phyloP scores from a whole-genome alignment of 1,140 invertebrate genomes.

The Drosophila gunungcola region DNA sequence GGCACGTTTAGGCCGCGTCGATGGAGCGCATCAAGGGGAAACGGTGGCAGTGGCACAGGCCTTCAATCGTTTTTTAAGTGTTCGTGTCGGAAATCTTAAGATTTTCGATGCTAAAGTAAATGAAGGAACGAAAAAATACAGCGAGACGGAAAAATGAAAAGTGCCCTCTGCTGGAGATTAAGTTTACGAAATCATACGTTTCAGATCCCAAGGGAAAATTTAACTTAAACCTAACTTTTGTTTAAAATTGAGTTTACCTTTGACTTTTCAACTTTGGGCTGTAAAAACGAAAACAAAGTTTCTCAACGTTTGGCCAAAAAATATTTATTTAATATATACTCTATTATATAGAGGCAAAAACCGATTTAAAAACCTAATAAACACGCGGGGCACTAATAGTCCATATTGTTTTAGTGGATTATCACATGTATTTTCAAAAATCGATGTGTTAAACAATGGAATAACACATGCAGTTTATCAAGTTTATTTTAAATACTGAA shows the following conservation, averaged over 20 bases:
- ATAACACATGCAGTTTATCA: not conserved
- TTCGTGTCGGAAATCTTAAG: slow-evolving; percentile 50
- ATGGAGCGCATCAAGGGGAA: slow-evolving; percentile 38
- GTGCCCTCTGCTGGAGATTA: slow-evolving; percentile 20
- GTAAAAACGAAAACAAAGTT: not conserved
- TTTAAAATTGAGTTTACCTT: too few relatives aligned
- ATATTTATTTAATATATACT: not conserved
- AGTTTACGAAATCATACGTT: slow-evolving; percentile 25
- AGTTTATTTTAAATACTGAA: not conserved
- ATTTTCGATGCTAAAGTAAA: slow-evolving; percentile 9
- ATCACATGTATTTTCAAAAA: not conserved
- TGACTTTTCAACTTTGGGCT: slow-evolving; percentile 1
- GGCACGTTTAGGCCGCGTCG: slow-evolving; percentile 64
- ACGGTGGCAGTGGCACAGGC: not conserved
- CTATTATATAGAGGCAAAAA: not conserved
- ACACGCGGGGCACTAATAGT: not conserved
- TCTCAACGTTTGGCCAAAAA: too few relatives aligned
- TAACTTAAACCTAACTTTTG: slow-evolving; percentile 9
- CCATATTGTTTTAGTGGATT: not conserved
- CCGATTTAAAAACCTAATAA: not conserved
- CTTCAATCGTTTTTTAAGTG: slow-evolving; percentile 48
- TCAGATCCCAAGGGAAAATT: slow-evolving; percentile 24
- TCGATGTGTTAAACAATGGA: not conserved
- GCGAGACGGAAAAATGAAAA: too few relatives aligned
- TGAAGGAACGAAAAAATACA: not conserved